Percentiles rank a stretch among this genome's conserved stretches.
These are phyloP conservation scores for Mesitornis unicolor DNA, from an alignment of 2,113 vertebrate species.

Conservation along the genomic window DNA sequence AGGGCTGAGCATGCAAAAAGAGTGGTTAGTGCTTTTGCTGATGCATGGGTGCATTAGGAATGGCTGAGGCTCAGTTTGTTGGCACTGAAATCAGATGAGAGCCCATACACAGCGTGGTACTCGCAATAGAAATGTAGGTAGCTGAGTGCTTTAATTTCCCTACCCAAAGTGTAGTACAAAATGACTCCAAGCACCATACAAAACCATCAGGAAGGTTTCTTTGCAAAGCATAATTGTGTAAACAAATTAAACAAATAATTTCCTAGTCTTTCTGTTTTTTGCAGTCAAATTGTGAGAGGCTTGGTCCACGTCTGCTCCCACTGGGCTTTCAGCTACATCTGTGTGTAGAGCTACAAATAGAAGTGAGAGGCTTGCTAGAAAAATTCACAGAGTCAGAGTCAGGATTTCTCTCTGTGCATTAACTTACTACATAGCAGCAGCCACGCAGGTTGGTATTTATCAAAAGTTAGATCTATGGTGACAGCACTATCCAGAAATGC, in stretches of 20 bases:
- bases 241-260: background rate
- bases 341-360: background rate
- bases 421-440: background rate
- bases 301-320: background rate
- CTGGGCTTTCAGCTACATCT: background rate
- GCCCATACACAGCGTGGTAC: background rate
- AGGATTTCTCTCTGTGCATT: background rate
- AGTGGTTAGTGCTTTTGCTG: conserved; percentile 1
- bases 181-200: background rate
- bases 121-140: background rate
- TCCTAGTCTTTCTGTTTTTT: background rate
- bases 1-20: background rate
- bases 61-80: background rate
- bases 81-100: background rate
- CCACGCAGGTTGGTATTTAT: background rate
- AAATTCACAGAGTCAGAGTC: background rate
- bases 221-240: background rate
- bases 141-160: background rate
- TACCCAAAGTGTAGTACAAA: background rate
- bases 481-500: background rate
- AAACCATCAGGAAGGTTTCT: background rate
- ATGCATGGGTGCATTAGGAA: background rate
- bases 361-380: background rate
- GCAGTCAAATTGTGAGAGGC: background rate
- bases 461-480: background rate